These are phyloP conservation scores for Synanthedon tipuliformis DNA, from an alignment of 2,888 invertebrate genomes.

Conservation along the genomic window DNA sequence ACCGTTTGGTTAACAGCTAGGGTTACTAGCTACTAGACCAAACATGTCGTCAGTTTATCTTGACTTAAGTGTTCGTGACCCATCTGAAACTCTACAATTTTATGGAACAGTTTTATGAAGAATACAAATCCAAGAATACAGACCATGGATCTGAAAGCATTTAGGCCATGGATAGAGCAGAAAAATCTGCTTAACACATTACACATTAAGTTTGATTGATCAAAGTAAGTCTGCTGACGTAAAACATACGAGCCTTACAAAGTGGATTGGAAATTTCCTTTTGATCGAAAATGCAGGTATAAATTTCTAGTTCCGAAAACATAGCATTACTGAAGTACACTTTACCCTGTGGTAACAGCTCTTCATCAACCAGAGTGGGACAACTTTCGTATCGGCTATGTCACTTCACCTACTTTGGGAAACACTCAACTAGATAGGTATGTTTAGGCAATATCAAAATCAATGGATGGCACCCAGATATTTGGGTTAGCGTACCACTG, in stretches of 20 bases:
- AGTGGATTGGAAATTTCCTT: slow-evolving; percentile 1
- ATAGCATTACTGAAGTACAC: background rate
- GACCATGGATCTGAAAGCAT: too few relatives aligned
- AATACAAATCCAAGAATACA: too few relatives aligned
- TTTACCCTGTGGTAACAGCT: background rate
- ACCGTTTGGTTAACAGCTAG: too few relatives aligned
- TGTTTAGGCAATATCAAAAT: background rate
- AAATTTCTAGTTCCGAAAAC: slow-evolving; percentile 1
- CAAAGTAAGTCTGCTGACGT: background rate
- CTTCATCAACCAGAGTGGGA: slow-evolving; percentile 3
- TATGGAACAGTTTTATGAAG: too few relatives aligned
- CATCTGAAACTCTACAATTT: too few relatives aligned
- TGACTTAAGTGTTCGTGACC: too few relatives aligned
- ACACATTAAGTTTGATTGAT: too few relatives aligned
- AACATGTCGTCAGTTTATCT: too few relatives aligned
- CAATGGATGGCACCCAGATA: background rate
- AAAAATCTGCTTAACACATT: too few relatives aligned
- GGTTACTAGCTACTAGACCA: too few relatives aligned
- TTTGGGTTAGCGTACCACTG: too few relatives aligned
- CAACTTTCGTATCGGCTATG: slow-evolving; percentile 4
- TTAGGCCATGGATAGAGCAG: too few relatives aligned
- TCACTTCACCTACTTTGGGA: slow-evolving; percentile 1
- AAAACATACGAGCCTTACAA: background rate
- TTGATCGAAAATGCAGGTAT: slow-evolving; percentile 1
- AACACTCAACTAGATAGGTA: background rate